Base-by-base conservation (phyloP, 2,888 invertebrate species). In the Tenthredo scrophulariae region DNA sequence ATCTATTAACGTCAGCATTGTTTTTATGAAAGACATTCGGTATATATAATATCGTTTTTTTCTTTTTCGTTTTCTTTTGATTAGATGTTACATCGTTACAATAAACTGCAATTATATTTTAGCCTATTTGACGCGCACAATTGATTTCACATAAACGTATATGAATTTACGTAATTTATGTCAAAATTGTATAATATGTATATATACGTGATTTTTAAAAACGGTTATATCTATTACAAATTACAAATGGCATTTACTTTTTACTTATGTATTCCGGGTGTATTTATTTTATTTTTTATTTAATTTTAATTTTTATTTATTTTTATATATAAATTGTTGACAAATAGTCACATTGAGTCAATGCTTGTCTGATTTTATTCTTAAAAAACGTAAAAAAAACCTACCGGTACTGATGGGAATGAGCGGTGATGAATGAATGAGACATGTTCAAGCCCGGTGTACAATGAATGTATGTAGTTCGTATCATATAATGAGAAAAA, bases 311-410 rank as follows among this genome's bases (percentile, higher is more conserved):
- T 75, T 75, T 46, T 15, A 75, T 75, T 29, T 50, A 77, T 26
- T 22, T 62, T 40, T 80, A 40, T 62, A 80, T 62, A 83, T 83
- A 67, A 83, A 83, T 83, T 83, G 83, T 67, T 83, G 67, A 83
- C 67, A 50, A 65, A 83, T 83, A 46, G 70, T 84, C 65, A 74
- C 77, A 84, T 77, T 58, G 46, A 46, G 84, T 67, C 40, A 79
- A 85, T 85, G 85, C 85, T 80, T 70, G 85, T 85, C 82, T 85
- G 85, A 72, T n/a, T 82, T 72, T 65, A 84, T 85, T 80, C 67
- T 82, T 80, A 80, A 80, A 85, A 85, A 85, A 85, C 67, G 70
- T 80, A 77, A 79, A 85, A 85, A 84, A 82, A 85, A 85, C 67
- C 85, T 85, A 82, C 70, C 40, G 85, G 82, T 85, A 79, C 67